These are phyloP conservation scores for Vulpes vulpes DNA, from an alignment of 2,113 vertebrate genomes.

Conservation along the genomic window DNA sequence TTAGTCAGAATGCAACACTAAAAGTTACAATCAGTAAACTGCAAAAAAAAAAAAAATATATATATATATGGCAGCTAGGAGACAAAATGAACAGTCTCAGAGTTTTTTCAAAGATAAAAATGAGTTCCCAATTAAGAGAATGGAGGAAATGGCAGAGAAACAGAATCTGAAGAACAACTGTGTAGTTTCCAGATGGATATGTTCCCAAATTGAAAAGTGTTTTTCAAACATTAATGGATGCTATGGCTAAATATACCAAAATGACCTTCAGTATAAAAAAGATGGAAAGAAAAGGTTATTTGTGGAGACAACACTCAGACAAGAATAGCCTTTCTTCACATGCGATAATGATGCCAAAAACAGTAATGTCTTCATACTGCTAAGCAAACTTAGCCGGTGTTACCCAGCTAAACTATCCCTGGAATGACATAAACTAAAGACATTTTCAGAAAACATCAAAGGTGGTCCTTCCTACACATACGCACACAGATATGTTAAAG, in stretches of 20 bases:
- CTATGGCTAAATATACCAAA: neutral
- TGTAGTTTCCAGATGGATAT: neutral
- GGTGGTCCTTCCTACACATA: neutral
- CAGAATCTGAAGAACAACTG: neutral
- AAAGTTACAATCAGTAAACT: neutral
- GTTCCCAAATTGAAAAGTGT: neutral
- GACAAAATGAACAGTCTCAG: neutral
- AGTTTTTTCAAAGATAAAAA: slow-evolving; percentile 5
- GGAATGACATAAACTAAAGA: neutral
- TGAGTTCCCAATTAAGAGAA: neutral
- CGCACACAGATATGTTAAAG: neutral
- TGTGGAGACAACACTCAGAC: neutral
- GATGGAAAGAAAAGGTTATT: neutral
- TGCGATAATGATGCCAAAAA: neutral
- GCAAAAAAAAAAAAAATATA: neutral
- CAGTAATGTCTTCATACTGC: neutral
- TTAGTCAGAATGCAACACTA: neutral
- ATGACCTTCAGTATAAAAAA: neutral
- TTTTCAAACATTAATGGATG: neutral
- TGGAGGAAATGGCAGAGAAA: neutral
- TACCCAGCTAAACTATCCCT: neutral
- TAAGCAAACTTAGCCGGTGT: neutral
- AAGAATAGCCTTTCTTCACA: neutral
- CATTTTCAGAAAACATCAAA: neutral
- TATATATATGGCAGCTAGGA: neutral